Evolutionary conservation across 2,888 invertebrate genomes (phyloP), one percentile per base, ranked within the genome.

Genomic region (Fissipunctia ypsillon): DNA sequence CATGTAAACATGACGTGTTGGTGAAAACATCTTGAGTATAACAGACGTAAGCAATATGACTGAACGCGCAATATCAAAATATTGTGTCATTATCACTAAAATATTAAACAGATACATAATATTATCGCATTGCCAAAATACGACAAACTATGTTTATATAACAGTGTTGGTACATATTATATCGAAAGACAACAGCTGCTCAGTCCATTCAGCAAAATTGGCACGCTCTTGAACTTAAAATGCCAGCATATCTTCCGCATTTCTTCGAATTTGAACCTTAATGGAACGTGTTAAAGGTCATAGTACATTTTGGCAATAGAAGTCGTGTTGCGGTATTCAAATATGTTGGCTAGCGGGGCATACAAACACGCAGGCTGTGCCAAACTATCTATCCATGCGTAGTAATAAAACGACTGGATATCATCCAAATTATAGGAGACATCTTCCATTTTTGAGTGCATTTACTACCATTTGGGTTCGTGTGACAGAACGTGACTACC

Each of bases 331-430:
- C 83, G 69, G 73, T 79, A 84, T 84, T 81, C 73, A 79, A 83
- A 89, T 85, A 85, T 86, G 82, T 89, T 89, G 87, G 88, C 88
- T 82, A 85, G 81, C 69, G 74, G 80, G 78, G 81, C 76, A 81
- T 85, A 85, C 84, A 88, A 90, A 91, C 88, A 88, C 48, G 71
- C 69, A 73, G 74, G 67, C 57, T 59, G 86, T 93, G 94, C 94
- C 94, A 94, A 93, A 88, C 81, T 85, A 87, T 90, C 84, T 89
- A 84, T 87, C 81, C 78, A 83, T 85, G 91, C 91, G 90, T 90
- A 90, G 91, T 85, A 88, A 91, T 92, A 91, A 90, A 89, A 87
- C 76, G 78, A 83, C 88, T 93, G 93, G 93, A 90, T 79, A 45
- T 63, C 61, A 73, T 91, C 94, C 94, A 94, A 93, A 85, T 81